Evolutionary conservation across 2,797 vertebrate genomes (phyloP), one percentile per base, ranked within the genome.

Genomic region (Rhabdomys pumilio): DNA sequence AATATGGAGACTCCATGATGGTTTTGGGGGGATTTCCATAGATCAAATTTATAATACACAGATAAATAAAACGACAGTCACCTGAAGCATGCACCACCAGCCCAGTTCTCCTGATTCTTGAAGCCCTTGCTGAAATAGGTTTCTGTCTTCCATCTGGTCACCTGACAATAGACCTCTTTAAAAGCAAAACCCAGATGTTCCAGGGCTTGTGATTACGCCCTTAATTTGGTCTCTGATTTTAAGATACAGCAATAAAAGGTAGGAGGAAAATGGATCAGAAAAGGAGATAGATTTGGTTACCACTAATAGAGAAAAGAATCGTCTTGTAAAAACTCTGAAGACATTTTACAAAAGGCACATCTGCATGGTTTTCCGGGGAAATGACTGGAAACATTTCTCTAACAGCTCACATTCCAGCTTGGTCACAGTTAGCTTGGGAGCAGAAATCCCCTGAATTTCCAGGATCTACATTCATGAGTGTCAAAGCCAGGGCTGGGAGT

Each of bases 151-250:
- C 77, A n/a, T 29, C 29, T 19, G 7, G 24, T 77, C 79, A 38
- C n/a, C 59, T 76, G 73, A 91, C 19, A n/a, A 17, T 47, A 12
- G 17, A 4, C 1, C 4, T 85, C 83, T 67, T 83, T 93, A 50
- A 84, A 91, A 67, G 29, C 44, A 67, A 67, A 85, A 50, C 41
- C 11, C 83, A 67, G 83, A 50, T 50, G 50, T 50, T 24, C 61
- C 34, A 7, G 8, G 8, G 31, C 82, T 85, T 59, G 19, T 10
- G 65, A 95, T 86, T 26, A 20, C 50, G 57, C 7, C n/a, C 34
- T 89, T 81, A 76, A 86, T 69, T 59, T 86, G 41, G 53, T 26
- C 86, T 94, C 26, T 50, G 76, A 83, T 57, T 91, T 61, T 47
- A 84, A 38, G n/a, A 85, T 63, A 38, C 10, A 93, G 6, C 31